Base-by-base conservation (phyloP, 2,113 vertebrate species). In the Amblyopsis rosae region DNA sequence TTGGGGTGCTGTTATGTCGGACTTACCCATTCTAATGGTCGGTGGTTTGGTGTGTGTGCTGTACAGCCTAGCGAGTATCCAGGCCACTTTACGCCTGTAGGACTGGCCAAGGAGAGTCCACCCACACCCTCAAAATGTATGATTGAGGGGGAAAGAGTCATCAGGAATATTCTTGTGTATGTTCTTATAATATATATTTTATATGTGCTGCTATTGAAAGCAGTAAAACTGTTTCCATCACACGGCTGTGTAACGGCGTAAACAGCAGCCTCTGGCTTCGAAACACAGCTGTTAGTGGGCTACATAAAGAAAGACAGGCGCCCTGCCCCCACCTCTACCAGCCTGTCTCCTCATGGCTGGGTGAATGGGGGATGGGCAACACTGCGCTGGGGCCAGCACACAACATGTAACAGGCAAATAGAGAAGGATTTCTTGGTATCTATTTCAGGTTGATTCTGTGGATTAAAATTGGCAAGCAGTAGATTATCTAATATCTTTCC, bases 221-320 rank as follows among this genome's bases (percentile, higher is more conserved):
- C 26, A 26, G 26, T 26, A 26, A 69, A 41, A 77, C 81, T 41
- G 35, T 41, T 55, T 79, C 64, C 82, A 77, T 86, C 86, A 85
- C 79, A 73, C 62, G 75, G 81, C 69, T 41, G 67, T 13, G 74
- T n/a, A n/a, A n/a, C n/a, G 67, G 67, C 58, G 66, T 55, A 33
- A 67, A 79, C 72, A 57, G 68, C 82, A 79, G 84, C 84, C 86
- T 63, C 81, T 49, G 85, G 90, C 79, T 73, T 83, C 82, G 35
- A 70, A 4, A 69, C 86, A 86, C 91, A 90, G 90, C 89, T 91
- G 90, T 90, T 83, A 78, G 62, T 67, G 6, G 48, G 80, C 82
- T 82, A 73, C 17, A 26, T 26, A 60, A 75, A 83, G 81, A 83
- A 79, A 83, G 80, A 70, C 73, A 76, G 57, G 3, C 58, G 63